Conservation (phyloP, 2,888 invertebrate species). For the Rhagium mordax region DNA sequence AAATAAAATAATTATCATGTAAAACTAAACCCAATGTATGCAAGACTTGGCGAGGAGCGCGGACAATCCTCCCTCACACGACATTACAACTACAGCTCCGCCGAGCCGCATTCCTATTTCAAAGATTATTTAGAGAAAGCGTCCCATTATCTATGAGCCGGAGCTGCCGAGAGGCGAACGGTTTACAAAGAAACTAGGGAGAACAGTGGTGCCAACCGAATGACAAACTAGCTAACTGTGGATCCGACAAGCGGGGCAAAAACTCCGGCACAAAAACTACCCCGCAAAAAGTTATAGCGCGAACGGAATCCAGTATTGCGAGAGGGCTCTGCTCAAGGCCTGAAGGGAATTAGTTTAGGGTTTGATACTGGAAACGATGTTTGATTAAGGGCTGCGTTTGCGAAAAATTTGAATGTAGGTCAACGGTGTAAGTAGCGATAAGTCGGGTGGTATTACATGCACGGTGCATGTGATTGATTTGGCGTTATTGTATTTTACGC, state of each 20-base stretch:
- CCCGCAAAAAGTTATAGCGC: slow-evolving; percentile 56
- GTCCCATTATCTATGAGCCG: slow-evolving; percentile 10
- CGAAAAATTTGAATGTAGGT: slow-evolving; percentile 51
- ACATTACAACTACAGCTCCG: neutral
- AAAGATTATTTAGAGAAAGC: neutral
- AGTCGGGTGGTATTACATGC: neutral
- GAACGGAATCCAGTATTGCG: slow-evolving; percentile 54
- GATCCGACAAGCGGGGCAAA: slow-evolving; percentile 69
- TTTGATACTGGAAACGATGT: slow-evolving; percentile 50
- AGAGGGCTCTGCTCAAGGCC: slow-evolving; percentile 39
- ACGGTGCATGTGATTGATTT: no score
- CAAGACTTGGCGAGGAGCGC: no score
- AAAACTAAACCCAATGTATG: no score
- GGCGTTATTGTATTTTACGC: no score
- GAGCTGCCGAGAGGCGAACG: slow-evolving; percentile 33
- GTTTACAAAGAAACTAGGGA: slow-evolving; percentile 57
- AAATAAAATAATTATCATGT: no score
- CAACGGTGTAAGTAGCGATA: slow-evolving; percentile 34
- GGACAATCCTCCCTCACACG: neutral
- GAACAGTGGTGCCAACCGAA: slow-evolving; percentile 67
- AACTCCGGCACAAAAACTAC: slow-evolving; percentile 65
- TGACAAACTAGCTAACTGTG: slow-evolving; percentile 72
- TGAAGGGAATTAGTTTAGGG: slow-evolving; percentile 59
- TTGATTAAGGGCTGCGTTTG: slow-evolving; percentile 48
- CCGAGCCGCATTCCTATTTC: neutral